Conservation (phyloP, 2,888 invertebrate genomes). For the Caenorhabditis plicata region DNA sequence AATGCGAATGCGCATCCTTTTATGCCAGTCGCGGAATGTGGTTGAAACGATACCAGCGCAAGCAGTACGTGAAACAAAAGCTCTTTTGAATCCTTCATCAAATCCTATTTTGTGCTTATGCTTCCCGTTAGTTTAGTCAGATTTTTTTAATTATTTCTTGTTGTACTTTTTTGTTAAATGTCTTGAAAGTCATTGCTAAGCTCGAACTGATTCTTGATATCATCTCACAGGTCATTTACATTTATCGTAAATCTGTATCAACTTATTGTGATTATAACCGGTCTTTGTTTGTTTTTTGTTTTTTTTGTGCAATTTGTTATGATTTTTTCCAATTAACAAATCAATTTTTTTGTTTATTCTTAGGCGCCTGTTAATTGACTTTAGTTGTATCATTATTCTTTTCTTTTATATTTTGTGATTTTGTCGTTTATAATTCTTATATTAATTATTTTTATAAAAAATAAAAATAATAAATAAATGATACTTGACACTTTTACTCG, state of each 20-base stretch:
- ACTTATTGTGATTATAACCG: conserved; percentile 12
- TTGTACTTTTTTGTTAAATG: neutral
- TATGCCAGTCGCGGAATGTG: conserved; percentile 53
- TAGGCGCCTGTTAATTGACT: no score
- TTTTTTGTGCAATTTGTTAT: no score
- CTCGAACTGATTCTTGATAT: conserved; percentile 5
- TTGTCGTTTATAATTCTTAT: no score
- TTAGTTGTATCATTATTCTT: no score
- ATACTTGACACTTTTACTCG: no score
- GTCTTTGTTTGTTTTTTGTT: no score
- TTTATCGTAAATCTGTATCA: conserved; percentile 8
- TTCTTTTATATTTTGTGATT: no score
- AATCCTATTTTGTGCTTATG: conserved; percentile 61
- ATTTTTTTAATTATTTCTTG: neutral
- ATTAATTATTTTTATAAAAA: no score
- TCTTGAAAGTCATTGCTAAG: neutral
- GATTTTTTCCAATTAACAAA: no score
- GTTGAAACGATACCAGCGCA: conserved; percentile 50
- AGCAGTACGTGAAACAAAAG: conserved; percentile 56
- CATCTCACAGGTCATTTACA: conserved; percentile 6
- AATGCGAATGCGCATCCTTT: conserved; percentile 55
- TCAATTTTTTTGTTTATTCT: no score
- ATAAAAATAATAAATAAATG: no score
- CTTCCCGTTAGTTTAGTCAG: conserved; percentile 36
- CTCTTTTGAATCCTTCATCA: conserved; percentile 51